Percentiles rank a stretch among this genome's conserved stretches.
phyloP scores from a whole-genome alignment of 2,888 invertebrate genomes.

The Loripinus fragilis region DNA sequence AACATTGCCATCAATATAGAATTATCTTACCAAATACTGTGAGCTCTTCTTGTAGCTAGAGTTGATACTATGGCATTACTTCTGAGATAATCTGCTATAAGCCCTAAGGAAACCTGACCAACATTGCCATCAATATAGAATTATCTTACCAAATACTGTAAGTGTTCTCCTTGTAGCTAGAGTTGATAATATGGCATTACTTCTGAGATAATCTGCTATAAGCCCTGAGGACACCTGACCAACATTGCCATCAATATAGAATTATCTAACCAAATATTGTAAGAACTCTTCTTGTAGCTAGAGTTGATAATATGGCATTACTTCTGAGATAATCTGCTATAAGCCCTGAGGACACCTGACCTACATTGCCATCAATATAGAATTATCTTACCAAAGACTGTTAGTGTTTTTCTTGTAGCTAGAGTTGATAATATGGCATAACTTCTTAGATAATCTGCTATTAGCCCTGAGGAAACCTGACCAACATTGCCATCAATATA shows the following conservation, averaged over 20 bases:
- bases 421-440: conserved; percentile 67
- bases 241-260: conserved; percentile 85
- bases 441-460: conserved; percentile 87
- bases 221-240: conserved; percentile 91
- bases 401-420: conserved; percentile 68
- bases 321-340: conserved; percentile 87
- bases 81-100: conserved; percentile 78
- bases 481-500: too few species aligned
- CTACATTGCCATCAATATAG: too few species aligned
- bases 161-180: background rate
- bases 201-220: conserved; percentile 90
- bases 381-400: conserved; percentile 68
- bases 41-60: conserved; percentile 8
- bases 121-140: conserved; percentile 77
- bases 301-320: conserved; percentile 67
- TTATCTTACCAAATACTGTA: background rate
- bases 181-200: background rate
- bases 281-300: conserved; percentile 66
- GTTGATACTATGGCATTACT: conserved; percentile 57
- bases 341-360: too few species aligned
- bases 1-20: too few species aligned
- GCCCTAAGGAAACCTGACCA: background rate
- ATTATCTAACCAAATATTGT: conserved; percentile 66
- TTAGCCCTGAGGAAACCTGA: too few species aligned
- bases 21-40: too few species aligned